These are phyloP conservation scores for Pseudomyrmex concolor DNA, from an alignment of 1,140 invertebrate genomes.

Conservation along the genomic window DNA sequence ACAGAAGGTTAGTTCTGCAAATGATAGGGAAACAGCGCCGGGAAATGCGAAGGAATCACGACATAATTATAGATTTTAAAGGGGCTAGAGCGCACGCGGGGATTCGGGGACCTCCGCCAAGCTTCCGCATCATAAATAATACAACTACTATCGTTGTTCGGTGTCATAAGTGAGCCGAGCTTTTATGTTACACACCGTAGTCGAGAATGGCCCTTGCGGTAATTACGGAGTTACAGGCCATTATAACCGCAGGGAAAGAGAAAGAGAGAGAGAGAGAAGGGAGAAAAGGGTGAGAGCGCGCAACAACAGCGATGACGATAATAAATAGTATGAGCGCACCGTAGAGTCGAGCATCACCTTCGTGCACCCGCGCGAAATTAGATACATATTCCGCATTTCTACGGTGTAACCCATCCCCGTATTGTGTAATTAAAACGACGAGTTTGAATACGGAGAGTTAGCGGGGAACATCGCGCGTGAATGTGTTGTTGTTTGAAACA, in stretches of 20 bases:
- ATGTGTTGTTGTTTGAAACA: not conserved
- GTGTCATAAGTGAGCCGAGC: slow-evolving; percentile 55
- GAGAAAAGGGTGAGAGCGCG: not conserved
- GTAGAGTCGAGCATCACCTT: slow-evolving; percentile 23
- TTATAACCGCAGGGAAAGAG: not conserved
- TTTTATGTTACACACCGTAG: slow-evolving; percentile 51
- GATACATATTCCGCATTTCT: slow-evolving; percentile 34
- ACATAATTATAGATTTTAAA: slow-evolving; percentile 59
- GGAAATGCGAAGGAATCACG: slow-evolving; percentile 52
- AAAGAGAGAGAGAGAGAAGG: not conserved
- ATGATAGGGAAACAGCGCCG: slow-evolving; percentile 49
- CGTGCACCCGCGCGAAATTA: slow-evolving; percentile 34
- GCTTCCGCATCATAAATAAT: slow-evolving; percentile 62
- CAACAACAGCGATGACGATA: slow-evolving; percentile 40
- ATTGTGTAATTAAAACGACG: slow-evolving; percentile 27
- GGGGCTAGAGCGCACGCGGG: slow-evolving; percentile 3
- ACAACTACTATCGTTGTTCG: slow-evolving; percentile 53
- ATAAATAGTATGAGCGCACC: slow-evolving; percentile 38
- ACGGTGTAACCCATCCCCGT: not conserved
- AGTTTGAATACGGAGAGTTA: slow-evolving; percentile 2
- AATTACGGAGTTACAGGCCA: slow-evolving; percentile 65
- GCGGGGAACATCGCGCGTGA: not conserved
- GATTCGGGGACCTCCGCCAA: slow-evolving; percentile 3
- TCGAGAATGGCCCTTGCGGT: slow-evolving; percentile 46
- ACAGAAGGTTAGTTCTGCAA: not conserved